Percentiles rank a stretch among this genome's conserved stretches.
Conservation (phyloP, 1,140 invertebrate species). For the Nautilus pompilius region DNA sequence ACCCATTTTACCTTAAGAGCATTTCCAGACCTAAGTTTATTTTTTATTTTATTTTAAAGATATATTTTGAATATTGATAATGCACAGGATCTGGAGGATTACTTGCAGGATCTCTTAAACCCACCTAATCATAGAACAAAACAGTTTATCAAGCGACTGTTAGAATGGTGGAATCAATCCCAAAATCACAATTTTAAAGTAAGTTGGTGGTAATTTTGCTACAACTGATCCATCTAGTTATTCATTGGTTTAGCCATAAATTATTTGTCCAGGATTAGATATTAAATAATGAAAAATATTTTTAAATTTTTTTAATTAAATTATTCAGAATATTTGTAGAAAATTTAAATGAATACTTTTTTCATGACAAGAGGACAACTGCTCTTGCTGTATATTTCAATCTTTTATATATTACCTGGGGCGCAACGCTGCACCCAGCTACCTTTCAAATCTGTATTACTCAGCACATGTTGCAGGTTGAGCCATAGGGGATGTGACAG, state of each 20-base stretch:
- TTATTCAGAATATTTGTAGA: neutral
- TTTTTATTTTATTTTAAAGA: constrained; percentile 25
- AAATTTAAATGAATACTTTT: neutral
- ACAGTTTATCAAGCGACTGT: constrained; percentile 49
- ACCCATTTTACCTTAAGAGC: too few species aligned
- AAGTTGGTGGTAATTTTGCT: neutral
- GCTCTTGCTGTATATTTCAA: too few species aligned
- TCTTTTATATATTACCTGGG: too few species aligned
- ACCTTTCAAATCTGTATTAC: too few species aligned
- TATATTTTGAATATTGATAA: constrained; percentile 53
- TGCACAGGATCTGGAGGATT: constrained; percentile 50
- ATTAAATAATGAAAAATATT: neutral
- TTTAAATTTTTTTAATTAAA: neutral
- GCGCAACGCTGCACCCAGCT: too few species aligned
- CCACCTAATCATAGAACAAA: constrained; percentile 31
- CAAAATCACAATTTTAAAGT: constrained; percentile 19
- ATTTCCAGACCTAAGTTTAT: too few species aligned
- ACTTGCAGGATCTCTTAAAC: constrained; percentile 52
- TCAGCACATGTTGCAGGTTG: too few species aligned
- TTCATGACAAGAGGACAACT: too few species aligned
- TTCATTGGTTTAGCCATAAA: neutral
- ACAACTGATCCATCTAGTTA: neutral
- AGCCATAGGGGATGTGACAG: too few species aligned
- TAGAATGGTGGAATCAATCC: constrained; percentile 28
- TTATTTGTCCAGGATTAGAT: too few species aligned